A percentile compares a stretch with the other conserved stretches of the same genome.
phyloP scores from a whole-genome alignment of 2,888 invertebrate genomes.

The Spodoptera picta region DNA sequence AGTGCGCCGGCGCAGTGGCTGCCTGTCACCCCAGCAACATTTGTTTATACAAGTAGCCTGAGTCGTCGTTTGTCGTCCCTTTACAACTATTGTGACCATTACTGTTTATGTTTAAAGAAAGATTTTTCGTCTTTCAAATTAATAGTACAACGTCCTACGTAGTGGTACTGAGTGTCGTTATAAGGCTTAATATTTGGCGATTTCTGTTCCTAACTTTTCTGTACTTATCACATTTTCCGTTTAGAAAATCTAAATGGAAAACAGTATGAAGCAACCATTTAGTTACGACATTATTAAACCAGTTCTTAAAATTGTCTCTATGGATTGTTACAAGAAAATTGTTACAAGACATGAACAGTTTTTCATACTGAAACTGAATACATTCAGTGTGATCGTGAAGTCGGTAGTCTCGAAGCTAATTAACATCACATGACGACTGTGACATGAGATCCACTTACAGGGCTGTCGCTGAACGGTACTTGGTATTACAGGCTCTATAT shows the following conservation, averaged over 20 bases:
- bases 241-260: no score
- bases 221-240: no score
- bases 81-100: conserved; percentile 19
- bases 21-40: conserved; percentile 34
- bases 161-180: no score
- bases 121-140: conserved; percentile 7
- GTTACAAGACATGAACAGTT: conserved; percentile 18
- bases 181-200: no score
- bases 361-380: conserved; percentile 48
- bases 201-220: no score
- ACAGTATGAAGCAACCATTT: no score
- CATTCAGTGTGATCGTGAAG: conserved; percentile 22
- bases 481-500: no score
- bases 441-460: conserved; percentile 33
- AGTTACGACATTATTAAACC: no score
- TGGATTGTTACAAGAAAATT: no score
- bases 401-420: conserved; percentile 52
- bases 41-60: conserved; percentile 33
- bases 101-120: conserved; percentile 13
- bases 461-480: conserved; percentile 27
- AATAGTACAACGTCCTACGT: no score
- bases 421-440: conserved; percentile 63
- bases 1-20: conserved; percentile 38
- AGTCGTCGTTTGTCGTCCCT: conserved; percentile 42
- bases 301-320: neutral